Evolutionary conservation across 2,113 vertebrate genomes (phyloP), one percentile per base, ranked within the genome.

Genomic region (Helogale parvula): DNA sequence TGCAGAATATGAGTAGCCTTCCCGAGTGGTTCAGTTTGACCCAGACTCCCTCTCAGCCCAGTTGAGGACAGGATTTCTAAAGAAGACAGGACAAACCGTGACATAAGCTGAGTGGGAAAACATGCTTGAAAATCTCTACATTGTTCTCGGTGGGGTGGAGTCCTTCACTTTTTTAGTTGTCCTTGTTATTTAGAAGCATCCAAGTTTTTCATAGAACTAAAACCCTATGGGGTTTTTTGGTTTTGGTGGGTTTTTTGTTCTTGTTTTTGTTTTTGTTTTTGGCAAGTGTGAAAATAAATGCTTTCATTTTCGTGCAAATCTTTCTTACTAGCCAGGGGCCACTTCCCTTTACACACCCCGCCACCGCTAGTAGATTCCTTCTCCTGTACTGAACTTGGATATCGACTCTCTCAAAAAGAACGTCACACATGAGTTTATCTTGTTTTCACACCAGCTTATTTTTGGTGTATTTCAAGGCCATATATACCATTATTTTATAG

Each of bases 381-480:
- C 77, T 79, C 23, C 10, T 23, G 2, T 23, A 65, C n/a, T 65
- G 71, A 47, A 80, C 47, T 29, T 83, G 76, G n/a, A 3, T 27
- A 35, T n/a, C 5, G 5, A 47, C 19, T 79, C 35, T 77, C 77
- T 21, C 23, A 96, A 77, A 83, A 38, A 60, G 33, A 38, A 77
- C 16, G 54, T 80, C 29, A 69, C n/a, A 27, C 63, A 13, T 85
- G 52, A 63, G 35, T 94, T 94, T 93, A 71, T 93, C 54, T 96
- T 80, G 47, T 80, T 97, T 95, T 79, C 52, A 72, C 80, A 50
- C 41, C 35, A 96, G 72, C 25, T 96, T 83, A 91, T 92, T 97
- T 93, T 90, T 71, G 72, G 17, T 82, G n/a, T 65, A 92, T 92
- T 88, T 90, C 72, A 80, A 93, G 66, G 80, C 31, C 77, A 88